phyloP scores from a whole-genome alignment of 1,140 invertebrate genomes.

The Ericerus pela region DNA sequence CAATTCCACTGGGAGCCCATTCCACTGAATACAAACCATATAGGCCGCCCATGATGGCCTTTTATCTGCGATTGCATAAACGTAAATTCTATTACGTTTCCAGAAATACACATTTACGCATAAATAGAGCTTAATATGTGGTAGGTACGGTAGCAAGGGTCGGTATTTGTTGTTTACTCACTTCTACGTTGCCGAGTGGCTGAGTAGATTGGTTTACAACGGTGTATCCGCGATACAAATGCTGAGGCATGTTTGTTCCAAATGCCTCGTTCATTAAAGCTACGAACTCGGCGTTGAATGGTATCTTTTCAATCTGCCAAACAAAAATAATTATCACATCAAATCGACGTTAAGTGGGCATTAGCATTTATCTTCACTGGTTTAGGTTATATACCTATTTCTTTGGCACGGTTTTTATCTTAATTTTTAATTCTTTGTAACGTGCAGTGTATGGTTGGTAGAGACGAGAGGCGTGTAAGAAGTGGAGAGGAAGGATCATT shows the following conservation, averaged over 20 bases:
- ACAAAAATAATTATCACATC: constrained; percentile 22
- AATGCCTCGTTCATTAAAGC: constrained; percentile 34
- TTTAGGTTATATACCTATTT: neutral
- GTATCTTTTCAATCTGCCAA: constrained; percentile 30
- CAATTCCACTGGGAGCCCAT: constrained; percentile 50
- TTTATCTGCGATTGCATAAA: no score
- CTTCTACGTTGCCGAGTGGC: neutral
- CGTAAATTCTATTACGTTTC: no score
- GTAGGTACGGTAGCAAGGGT: no score
- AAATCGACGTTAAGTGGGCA: no score
- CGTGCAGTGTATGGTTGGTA: constrained; percentile 40
- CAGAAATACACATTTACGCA: no score
- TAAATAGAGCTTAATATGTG: no score
- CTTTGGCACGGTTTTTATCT: neutral
- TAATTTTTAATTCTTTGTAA: no score
- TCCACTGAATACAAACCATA: constrained; percentile 48
- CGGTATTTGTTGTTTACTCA: no score
- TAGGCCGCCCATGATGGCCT: no score
- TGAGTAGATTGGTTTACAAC: neutral
- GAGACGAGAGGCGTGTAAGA: no score
- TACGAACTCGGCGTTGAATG: constrained; percentile 38
- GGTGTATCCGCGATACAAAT: constrained; percentile 28
- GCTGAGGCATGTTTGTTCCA: constrained; percentile 35
- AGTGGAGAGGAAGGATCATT: no score
- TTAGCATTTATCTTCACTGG: neutral